Base-by-base conservation (phyloP, 1,140 invertebrate species). In the Nylanderia fulva region DNA sequence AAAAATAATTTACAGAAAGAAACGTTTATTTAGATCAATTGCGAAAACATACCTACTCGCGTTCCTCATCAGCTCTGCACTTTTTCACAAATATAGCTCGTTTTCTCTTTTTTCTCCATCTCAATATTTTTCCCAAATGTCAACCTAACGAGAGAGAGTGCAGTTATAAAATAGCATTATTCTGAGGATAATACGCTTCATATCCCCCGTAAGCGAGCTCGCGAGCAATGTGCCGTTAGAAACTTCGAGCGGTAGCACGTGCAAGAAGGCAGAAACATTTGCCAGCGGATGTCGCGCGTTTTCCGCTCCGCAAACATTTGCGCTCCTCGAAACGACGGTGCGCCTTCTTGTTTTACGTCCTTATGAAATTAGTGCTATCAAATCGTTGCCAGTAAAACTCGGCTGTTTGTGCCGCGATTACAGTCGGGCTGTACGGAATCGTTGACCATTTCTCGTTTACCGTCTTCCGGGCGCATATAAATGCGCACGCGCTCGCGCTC, bases 391-490 rank as follows among this genome's bases (percentile, higher is more conserved):
- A 33, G 66, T 82, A 82, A 82, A 82, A 82, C 64, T 39, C 48
- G 76, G 63, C 45, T 21, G 56, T 39, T 36, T 21, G 60, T n/a
- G 18, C 72, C 72, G 66, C 79, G 39, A 18, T 83, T 74, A 61
- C 54, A 24, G 36, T 52, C 29, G 54, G 54, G 13, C 18, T 29
- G 63, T 39, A 42, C 0, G 45, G 54, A 21, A 68, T 18, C 45
- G 58, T 80, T 74, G 72, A 79, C 76, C 68, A 42, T 82, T 85
- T 82, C 87, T 80, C 74, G 60, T 85, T 85, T 58, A 85, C 61
- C 71, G 63, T 88, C 83, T 88, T 88, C 54, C 48, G 48, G 39
- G 45, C 6, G 83, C 84, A 76, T 82, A 76, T 88, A 82, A 88
- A 88, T 79, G 86, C 74, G 71, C 15, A 76, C n/a, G 75, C 87